phyloP scores from a whole-genome alignment of 1,140 invertebrate genomes.

The Bicyclus anynana region DNA sequence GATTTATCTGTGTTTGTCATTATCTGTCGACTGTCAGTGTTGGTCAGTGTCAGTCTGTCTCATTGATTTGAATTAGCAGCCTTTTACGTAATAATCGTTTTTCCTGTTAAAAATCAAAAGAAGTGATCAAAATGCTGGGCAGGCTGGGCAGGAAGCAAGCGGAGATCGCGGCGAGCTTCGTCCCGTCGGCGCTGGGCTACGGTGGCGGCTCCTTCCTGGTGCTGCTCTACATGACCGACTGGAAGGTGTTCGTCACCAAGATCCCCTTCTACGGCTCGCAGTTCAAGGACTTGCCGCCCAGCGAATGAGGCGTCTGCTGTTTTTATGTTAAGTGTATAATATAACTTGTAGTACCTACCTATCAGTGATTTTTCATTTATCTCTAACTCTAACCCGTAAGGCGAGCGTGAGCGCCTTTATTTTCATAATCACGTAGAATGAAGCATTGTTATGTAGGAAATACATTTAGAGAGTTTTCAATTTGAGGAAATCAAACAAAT shows the following conservation, averaged over 20 bases:
- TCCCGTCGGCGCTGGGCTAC: conserved; percentile 78
- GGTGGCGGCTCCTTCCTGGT: conserved; percentile 78
- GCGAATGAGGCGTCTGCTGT: conserved; percentile 11
- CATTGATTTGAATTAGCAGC: too few species aligned
- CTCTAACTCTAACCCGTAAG: too few species aligned
- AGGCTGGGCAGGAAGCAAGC: conserved; percentile 57
- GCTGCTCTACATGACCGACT: conserved; percentile 86
- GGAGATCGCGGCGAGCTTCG: conserved; percentile 48
- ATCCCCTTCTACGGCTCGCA: conserved; percentile 87
- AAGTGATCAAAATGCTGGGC: conserved; percentile 39
- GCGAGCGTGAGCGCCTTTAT: too few species aligned
- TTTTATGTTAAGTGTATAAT: conserved; percentile 21
- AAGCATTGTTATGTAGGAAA: too few species aligned
- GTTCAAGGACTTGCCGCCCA: conserved; percentile 74
- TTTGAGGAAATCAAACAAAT: too few species aligned
- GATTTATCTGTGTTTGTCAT: too few species aligned
- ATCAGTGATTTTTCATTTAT: conserved; percentile 3
- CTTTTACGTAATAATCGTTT: conserved; percentile 2
- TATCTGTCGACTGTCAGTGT: too few species aligned
- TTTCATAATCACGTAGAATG: too few species aligned
- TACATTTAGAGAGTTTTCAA: too few species aligned
- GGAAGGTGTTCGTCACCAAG: conserved; percentile 84
- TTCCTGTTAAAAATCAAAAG: background rate
- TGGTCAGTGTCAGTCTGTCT: too few species aligned
- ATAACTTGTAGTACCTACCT: conserved; percentile 17